Base-by-base conservation (phyloP, 2,113 vertebrate genomes). In the Campylomormyrus numenius region DNA sequence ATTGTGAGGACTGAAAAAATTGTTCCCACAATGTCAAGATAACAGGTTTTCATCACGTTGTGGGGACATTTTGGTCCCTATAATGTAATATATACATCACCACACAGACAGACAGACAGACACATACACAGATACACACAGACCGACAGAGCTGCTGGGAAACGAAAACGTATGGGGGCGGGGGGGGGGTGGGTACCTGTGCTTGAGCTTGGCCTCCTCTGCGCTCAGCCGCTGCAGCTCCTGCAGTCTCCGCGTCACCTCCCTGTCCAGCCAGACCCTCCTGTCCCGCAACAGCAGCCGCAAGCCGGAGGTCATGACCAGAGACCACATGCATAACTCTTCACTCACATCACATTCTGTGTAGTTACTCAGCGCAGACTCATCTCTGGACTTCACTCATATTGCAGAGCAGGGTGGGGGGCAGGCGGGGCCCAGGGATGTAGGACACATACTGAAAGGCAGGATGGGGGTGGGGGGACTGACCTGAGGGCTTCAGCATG, bases 401-500 rank as follows among this genome's bases (percentile, higher is more conserved):
- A 17, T 3, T 74, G 70, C 70, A 19, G 85, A n/a, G 21, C n/a
- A 31, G 85, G 85, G 13, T 35, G n/a, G 1, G 70, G 31, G 70
- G 70, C 52, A 53, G 31, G 70, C 1, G 31, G 31, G 70, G 70
- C 35, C 70, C 35, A 39, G 35, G 31, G 70, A 77, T 1, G 15
- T 6, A 17, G 70, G 13, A 74, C 70, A 31, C 66, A 31, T 13
- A 35, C n/a, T 74, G 27, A 62, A 9, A 62, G 56, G 56, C 56
- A n/a, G 56, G 49, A 89, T 3, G 10, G 27, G 48, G 5, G 1
- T 2, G 5, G 50, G 80, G 46, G 85, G 24, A 50, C 19, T 62
- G 45, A 97, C 97, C 96, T 96, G 90, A 96, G 90, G 13, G 94
- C 95, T 93, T 96, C 95, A n/a, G 92, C 92, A 19, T 94, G 93